Percentiles rank a stretch among this genome's conserved stretches.
These are phyloP conservation scores for Nomia melanderi DNA, from an alignment of 1,140 invertebrate genomes.

Conservation along the genomic window DNA sequence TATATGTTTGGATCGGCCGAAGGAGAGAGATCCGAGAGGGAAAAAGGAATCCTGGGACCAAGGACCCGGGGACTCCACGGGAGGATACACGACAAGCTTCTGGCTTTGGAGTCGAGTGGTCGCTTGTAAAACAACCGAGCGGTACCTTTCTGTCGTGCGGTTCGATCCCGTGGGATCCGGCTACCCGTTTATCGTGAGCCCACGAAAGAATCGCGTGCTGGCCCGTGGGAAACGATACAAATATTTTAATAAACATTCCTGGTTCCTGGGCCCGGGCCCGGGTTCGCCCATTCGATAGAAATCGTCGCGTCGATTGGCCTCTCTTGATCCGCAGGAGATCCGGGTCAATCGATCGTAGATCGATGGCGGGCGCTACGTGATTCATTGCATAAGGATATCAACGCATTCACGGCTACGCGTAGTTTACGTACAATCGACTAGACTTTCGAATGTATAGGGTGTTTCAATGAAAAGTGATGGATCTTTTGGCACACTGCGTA, in stretches of 20 bases:
- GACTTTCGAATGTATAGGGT: too few species aligned
- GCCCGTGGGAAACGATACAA: slow-evolving; percentile 59
- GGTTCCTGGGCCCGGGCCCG: not conserved
- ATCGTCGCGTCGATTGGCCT: not conserved
- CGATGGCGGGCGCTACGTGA: not conserved
- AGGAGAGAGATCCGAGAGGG: slow-evolving; percentile 38
- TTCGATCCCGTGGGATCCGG: slow-evolving; percentile 67
- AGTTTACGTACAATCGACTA: too few species aligned
- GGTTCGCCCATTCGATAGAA: slow-evolving; percentile 2
- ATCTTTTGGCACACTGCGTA: too few species aligned
- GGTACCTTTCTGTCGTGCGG: slow-evolving; percentile 65
- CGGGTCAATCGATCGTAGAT: slow-evolving; percentile 5
- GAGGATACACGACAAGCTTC: slow-evolving; percentile 70
- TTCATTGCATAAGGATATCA: not conserved
- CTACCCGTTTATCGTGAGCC: slow-evolving; percentile 55
- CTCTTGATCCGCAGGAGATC: not conserved
- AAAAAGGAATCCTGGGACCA: slow-evolving; percentile 61
- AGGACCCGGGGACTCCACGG: slow-evolving; percentile 56
- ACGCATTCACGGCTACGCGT: not conserved
- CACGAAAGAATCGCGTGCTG: slow-evolving; percentile 44
- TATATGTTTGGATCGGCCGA: slow-evolving; percentile 54
- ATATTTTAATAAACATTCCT: slow-evolving; percentile 64
- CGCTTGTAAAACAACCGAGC: slow-evolving; percentile 72
- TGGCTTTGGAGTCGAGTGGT: slow-evolving; percentile 70
- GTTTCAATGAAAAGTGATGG: too few species aligned